phyloP scores from a whole-genome alignment of 2,888 invertebrate genomes.

The Steromphala cineraria region DNA sequence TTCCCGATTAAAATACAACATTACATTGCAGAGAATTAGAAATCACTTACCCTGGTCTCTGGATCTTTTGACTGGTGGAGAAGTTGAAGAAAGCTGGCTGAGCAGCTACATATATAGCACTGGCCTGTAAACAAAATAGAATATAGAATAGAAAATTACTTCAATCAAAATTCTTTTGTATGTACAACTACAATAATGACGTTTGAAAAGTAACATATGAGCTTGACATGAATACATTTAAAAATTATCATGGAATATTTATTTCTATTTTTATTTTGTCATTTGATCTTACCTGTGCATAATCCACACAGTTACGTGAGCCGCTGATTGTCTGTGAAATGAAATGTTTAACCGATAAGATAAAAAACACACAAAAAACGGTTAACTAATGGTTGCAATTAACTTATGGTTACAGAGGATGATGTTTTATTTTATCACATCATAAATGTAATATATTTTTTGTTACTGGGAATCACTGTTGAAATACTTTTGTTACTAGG shows the following conservation, averaged over 20 bases:
- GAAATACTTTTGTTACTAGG: no score
- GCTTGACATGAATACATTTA: neutral
- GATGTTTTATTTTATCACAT: no score
- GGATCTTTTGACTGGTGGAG: constrained; percentile 75
- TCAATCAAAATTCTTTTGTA: no score
- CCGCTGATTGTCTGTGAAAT: constrained; percentile 60
- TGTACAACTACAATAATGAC: neutral
- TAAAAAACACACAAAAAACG: neutral
- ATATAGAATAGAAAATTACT: no score
- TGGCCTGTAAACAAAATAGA: constrained; percentile 43
- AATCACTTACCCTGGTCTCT: constrained; percentile 59
- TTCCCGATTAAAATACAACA: no score
- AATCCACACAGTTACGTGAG: constrained; percentile 66
- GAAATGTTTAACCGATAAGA: neutral
- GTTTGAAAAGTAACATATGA: neutral
- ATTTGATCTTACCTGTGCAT: constrained; percentile 56
- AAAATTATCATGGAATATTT: neutral
- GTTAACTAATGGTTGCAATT: neutral
- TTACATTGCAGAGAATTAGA: no score
- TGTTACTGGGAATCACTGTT: no score
- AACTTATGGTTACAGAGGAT: no score
- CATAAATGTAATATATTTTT: no score
- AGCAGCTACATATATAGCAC: constrained; percentile 74
- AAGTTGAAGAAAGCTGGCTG: constrained; percentile 76
- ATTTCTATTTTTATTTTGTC: no score